These are phyloP conservation scores for Volucella zonaria DNA, from an alignment of 2,888 invertebrate genomes.

Conservation along the genomic window DNA sequence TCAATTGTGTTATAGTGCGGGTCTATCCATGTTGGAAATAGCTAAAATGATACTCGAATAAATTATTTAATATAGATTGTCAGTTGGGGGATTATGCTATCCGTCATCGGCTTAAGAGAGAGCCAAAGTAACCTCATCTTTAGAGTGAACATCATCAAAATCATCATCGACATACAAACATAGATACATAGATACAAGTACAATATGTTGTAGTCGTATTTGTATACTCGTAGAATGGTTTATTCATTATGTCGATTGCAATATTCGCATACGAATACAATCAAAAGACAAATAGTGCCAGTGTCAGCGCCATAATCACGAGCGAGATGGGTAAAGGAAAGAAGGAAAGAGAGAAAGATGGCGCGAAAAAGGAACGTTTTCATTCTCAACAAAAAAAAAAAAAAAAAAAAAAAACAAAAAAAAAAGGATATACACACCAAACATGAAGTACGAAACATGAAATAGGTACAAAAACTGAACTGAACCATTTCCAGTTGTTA, in stretches of 20 bases:
- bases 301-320: constrained; percentile 57
- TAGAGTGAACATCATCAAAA: background rate
- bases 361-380: constrained; percentile 65
- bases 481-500: constrained; percentile 1
- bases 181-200: constrained; percentile 3
- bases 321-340: constrained; percentile 54
- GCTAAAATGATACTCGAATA: constrained; percentile 54
- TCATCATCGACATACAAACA: constrained; percentile 5
- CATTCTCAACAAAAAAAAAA: constrained; percentile 40
- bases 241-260: constrained; percentile 66
- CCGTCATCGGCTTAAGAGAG: constrained; percentile 54
- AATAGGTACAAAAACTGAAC: background rate
- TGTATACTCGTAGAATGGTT: constrained; percentile 21
- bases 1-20: no score
- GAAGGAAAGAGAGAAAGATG: constrained; percentile 64
- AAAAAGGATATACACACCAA: constrained; percentile 65
- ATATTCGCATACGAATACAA: constrained; percentile 41
- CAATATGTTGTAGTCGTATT: no score
- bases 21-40: constrained; percentile 26
- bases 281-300: constrained; percentile 43
- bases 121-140: constrained; percentile 9
- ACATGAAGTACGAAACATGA: background rate
- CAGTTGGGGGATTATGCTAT: constrained; percentile 58
- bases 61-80: constrained; percentile 67
- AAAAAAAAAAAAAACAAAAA: no score